phyloP scores from a whole-genome alignment of 2,888 invertebrate genomes.

The Pimpla rufipes region DNA sequence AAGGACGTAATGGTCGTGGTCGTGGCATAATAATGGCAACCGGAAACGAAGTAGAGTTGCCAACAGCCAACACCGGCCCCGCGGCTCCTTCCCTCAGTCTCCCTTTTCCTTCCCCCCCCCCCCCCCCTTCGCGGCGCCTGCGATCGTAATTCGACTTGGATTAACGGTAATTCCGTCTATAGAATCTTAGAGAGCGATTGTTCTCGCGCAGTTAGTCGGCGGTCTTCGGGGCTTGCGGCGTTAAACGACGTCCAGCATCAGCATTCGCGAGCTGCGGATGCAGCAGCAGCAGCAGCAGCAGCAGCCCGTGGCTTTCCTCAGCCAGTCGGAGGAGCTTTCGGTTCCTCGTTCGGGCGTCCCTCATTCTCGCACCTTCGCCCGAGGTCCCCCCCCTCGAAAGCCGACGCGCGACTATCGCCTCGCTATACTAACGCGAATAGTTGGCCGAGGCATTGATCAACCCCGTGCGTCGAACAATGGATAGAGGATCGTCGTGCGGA shows the following conservation, averaged over 20 bases:
- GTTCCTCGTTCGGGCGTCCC: slow-evolving; percentile 27
- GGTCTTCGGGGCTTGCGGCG: slow-evolving; percentile 55
- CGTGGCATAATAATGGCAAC: slow-evolving; percentile 52
- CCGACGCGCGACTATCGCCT: slow-evolving; percentile 45
- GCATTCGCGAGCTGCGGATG: slow-evolving; percentile 71
- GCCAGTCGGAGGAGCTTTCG: slow-evolving; percentile 63
- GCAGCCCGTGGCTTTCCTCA: slow-evolving; percentile 39
- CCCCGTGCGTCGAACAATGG: slow-evolving; percentile 79
- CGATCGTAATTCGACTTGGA: slow-evolving; percentile 70
- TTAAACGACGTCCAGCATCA: slow-evolving; percentile 75
- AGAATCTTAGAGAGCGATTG: slow-evolving; percentile 78
- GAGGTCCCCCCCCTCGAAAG: background rate
- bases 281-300: slow-evolving; percentile 19
- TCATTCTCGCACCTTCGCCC: slow-evolving; percentile 36
- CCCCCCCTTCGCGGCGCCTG: slow-evolving; percentile 3
- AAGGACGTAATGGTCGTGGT: slow-evolving; percentile 17
- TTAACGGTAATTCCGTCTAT: slow-evolving; percentile 76
- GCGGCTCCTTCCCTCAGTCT: slow-evolving; percentile 28
- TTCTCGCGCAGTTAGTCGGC: slow-evolving; percentile 67
- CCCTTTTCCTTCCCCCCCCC: too few species aligned
- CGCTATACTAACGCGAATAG: slow-evolving; percentile 73
- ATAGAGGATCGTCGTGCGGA: slow-evolving; percentile 77
- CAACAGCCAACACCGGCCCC: slow-evolving; percentile 22
- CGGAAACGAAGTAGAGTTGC: slow-evolving; percentile 37
- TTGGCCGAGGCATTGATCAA: slow-evolving; percentile 81